These are phyloP conservation scores for Tragopan temminckii DNA, from an alignment of 2,797 vertebrate genomes.

Conservation along the genomic window DNA sequence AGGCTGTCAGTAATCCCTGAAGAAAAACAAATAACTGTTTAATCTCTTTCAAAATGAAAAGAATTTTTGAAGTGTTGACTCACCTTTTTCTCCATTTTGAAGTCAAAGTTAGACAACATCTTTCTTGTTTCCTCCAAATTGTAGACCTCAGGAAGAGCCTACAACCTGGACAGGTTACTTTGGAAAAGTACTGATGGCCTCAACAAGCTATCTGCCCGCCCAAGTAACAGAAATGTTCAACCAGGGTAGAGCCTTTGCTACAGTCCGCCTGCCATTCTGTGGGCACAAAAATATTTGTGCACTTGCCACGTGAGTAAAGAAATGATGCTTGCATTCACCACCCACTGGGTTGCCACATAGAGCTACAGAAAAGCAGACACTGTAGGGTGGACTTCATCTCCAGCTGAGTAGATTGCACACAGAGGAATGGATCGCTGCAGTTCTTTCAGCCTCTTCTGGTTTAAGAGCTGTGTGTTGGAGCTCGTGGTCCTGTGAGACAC, in stretches of 20 bases:
- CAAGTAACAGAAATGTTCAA: conserved; percentile 99
- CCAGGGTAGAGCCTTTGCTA: conserved; percentile 97
- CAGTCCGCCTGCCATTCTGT: conserved; percentile 96
- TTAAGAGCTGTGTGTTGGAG: not conserved
- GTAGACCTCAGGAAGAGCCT: conserved; percentile 96
- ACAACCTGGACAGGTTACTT: conserved; percentile 98
- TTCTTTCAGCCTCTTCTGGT: not conserved
- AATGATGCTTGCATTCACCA: accelerated
- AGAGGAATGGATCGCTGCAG: accelerated
- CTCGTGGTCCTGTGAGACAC: not conserved
- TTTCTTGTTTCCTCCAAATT: not conserved
- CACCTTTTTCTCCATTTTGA: not conserved
- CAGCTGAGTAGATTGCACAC: not conserved
- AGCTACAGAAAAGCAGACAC: not conserved
- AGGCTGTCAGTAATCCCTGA: not conserved
- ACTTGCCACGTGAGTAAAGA: conserved; percentile 90
- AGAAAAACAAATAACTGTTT: not conserved
- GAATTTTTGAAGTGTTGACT: not conserved
- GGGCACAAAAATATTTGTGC: conserved; percentile 99
- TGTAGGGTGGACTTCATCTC: not conserved
- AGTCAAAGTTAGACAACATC: not conserved
- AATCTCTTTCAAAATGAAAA: not conserved
- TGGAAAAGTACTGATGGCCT: conserved; percentile 96
- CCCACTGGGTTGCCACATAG: accelerated
- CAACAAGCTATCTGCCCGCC: conserved; percentile 96